Evolutionary conservation across 2,888 invertebrate genomes (phyloP).

Genomic region (Ectemnius cavifrons): DNA sequence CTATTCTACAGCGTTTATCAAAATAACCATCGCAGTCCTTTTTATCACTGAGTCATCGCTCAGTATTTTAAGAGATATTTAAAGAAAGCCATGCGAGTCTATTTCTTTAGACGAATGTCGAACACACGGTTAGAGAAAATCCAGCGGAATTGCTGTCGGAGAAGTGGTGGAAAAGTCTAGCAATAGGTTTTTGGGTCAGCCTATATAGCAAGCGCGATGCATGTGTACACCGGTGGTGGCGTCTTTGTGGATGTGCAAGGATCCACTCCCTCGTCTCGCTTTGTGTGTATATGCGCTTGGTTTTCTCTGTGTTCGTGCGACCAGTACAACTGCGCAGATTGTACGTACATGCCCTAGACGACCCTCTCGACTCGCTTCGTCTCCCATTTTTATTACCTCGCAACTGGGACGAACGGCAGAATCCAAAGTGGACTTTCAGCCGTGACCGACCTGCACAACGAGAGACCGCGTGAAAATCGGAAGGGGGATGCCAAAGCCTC

Average conservation of each 20-base stretch:
- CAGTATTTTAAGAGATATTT: too few relatives aligned
- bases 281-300: constrained; percentile 6
- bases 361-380: constrained; percentile 34
- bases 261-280: constrained; percentile 23
- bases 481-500: not conserved
- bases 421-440: constrained; percentile 46
- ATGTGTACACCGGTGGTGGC: not conserved
- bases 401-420: constrained; percentile 53
- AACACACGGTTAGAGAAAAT: too few relatives aligned
- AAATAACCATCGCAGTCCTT: too few relatives aligned
- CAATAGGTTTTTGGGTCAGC: too few relatives aligned
- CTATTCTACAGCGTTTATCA: too few relatives aligned
- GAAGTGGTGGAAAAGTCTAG: too few relatives aligned
- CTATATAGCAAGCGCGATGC: too few relatives aligned
- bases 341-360: constrained; percentile 28
- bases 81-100: too few relatives aligned
- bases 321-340: not conserved
- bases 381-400: constrained; percentile 47
- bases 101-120: too few relatives aligned
- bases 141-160: too few relatives aligned
- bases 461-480: constrained; percentile 13
- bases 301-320: too few relatives aligned
- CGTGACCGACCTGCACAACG: constrained; percentile 20
- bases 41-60: too few relatives aligned
- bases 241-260: constrained; percentile 32